Percentiles rank a stretch among this genome's conserved stretches.
Evolutionary conservation across 2,797 vertebrate genomes (phyloP).

Genomic region (Acrossocheilus wenchowensis): DNA sequence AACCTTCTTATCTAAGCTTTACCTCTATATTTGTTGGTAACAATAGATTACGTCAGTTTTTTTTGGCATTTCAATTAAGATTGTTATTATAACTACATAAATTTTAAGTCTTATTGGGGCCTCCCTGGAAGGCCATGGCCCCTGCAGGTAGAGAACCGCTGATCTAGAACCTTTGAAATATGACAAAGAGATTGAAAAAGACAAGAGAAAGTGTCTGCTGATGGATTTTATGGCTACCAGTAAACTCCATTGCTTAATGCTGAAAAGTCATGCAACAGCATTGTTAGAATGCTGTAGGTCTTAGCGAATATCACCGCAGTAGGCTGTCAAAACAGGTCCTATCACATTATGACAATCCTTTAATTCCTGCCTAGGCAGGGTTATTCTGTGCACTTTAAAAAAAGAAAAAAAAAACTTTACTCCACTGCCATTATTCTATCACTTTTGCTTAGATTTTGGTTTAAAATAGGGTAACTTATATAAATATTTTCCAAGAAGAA

Average conservation of each 20-base stretch:
- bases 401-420: not conserved
- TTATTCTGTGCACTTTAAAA: constrained; percentile 55
- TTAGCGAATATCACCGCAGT: constrained; percentile 58
- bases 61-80: not conserved
- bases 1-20: not conserved
- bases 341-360: constrained; percentile 62
- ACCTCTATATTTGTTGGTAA: not conserved
- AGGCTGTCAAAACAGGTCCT: constrained; percentile 50
- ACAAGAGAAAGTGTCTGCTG: constrained; percentile 7
- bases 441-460: not conserved
- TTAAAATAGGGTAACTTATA: not conserved
- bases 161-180: not conserved
- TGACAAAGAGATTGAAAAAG: not conserved
- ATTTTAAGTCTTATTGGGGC: not conserved
- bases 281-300: constrained; percentile 62
- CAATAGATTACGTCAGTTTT: not conserved
- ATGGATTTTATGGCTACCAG: constrained; percentile 51
- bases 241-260: constrained; percentile 54
- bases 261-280: constrained; percentile 58
- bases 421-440: not conserved
- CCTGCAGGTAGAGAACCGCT: not conserved
- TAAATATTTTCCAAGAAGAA: not conserved
- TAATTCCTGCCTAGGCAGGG: constrained; percentile 54
- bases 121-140: not conserved
- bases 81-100: not conserved